Base-by-base conservation (phyloP, 2,113 vertebrate species). In the Apus apus region DNA sequence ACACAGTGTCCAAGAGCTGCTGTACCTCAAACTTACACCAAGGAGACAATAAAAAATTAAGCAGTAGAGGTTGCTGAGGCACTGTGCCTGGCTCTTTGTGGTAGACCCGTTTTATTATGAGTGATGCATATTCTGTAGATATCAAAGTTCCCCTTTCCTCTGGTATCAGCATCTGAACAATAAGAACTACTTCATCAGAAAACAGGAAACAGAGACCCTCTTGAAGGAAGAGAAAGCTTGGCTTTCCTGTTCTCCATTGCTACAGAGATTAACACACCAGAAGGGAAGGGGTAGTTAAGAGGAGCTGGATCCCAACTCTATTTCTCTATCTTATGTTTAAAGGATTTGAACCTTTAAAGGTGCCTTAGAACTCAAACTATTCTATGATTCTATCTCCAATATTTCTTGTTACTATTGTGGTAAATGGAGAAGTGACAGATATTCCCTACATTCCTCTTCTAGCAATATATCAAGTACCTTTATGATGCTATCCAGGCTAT, bases 91-190 rank as follows among this genome's bases (percentile, higher is more conserved):
- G 22, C 13, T 87, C 19, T 60, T 0, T 9, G 12, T 13, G 27
- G 13, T 23, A 32, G 23, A 53, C 12, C 2, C 21, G 5, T 29
- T 76, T 81, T 27, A 15, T 62, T 45, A 26, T 3, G 11, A 71
- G 8, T 6, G 3, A 40, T 13, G 8, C 1, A 18, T 27, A 38
- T 26, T 36, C 10, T 56, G 14, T 3, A 50, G 20, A 17, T 2
- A 2, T 5, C 20, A 88, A 77, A 86, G 84, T 46, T 46, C 3
- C 7, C 9, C 25, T 40, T 87, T 81, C 57, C n/a, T 74, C 22
- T 54, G 7, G 4, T 36, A 43, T 10, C 15, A 53, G 19, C 43
- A 56, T 19, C 45, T 60, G 20, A 79, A 79, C 9, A 48, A n/a
- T 4, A 9, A 62, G 22, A 67, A 73, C 11, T 17, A 51, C 8